A percentile compares a stretch with the other conserved stretches of the same genome.
Evolutionary conservation across 53 echinoderm and acorn worm genomes (phyloP).

Genomic region (Mesocentrotus franciscanus): DNA sequence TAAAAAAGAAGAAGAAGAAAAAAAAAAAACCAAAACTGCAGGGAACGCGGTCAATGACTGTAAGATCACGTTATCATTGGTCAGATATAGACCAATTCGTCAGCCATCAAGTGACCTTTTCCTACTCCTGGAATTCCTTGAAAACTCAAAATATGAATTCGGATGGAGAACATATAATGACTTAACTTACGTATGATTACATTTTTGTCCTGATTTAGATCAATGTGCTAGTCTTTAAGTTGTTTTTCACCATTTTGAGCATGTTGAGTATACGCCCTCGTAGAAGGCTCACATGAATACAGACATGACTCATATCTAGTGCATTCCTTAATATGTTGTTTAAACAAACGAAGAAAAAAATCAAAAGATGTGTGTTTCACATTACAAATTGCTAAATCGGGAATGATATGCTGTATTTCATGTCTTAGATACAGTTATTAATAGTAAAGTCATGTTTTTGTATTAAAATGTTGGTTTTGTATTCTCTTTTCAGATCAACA

Average conservation of each 20-base stretch:
- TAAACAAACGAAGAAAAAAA: too few species aligned
- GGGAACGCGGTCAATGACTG: not conserved
- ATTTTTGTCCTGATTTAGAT: not conserved
- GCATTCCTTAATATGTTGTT: not conserved
- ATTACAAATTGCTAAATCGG: not conserved
- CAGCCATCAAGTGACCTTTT: not conserved
- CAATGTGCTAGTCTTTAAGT: too few species aligned
- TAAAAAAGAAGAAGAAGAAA: not conserved
- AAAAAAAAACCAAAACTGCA: not conserved
- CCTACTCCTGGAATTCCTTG: not conserved
- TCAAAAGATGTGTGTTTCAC: not conserved
- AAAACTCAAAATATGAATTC: not conserved
- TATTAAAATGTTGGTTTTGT: not conserved
- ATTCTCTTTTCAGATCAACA: not conserved
- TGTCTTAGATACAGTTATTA: not conserved
- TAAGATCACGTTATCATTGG: not conserved
- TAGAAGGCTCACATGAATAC: not conserved
- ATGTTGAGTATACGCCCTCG: not conserved
- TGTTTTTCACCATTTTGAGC: too few species aligned
- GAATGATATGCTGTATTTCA: not conserved
- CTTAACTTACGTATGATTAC: not conserved
- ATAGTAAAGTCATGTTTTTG: too few species aligned
- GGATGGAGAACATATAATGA: not conserved
- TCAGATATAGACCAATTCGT: not conserved
- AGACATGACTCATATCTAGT: not conserved